These are phyloP conservation scores for Slavum lentiscoides DNA, from an alignment of 2,888 invertebrate genomes.

Conservation along the genomic window DNA sequence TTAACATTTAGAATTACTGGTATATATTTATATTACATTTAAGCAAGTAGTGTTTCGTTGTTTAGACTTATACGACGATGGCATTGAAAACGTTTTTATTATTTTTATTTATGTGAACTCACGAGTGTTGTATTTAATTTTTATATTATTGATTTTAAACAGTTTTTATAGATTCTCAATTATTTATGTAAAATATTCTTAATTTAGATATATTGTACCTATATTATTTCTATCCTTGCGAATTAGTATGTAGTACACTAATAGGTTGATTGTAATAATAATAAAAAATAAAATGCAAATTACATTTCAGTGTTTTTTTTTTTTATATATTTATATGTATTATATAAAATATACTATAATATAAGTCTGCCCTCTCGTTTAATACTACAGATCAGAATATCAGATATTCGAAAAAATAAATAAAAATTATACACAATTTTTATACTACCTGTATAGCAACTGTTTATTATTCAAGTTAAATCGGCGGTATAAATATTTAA, in stretches of 20 bases:
- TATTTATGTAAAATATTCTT: conserved; percentile 28
- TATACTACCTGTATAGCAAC: no score
- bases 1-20: conserved; percentile 2
- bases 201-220: neutral
- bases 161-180: conserved; percentile 21
- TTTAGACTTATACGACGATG: conserved; percentile 5
- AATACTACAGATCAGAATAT: no score
- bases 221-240: conserved; percentile 23
- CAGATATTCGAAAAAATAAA: no score
- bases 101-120: conserved; percentile 11
- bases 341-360: no score
- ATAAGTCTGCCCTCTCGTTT: no score
- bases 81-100: conserved; percentile 1
- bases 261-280: no score
- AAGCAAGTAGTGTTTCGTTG: neutral
- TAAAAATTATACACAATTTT: no score
- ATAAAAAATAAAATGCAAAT: no score
- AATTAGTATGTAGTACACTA: neutral
- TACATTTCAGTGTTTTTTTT: no score
- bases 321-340: no score
- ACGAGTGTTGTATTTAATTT: conserved; percentile 26
- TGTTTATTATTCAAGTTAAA: no score
- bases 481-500: no score
- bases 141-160: conserved; percentile 21
- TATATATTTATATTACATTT: conserved; percentile 27